These are phyloP conservation scores for Maccullochella peelii DNA, from an alignment of 2,113 vertebrate species.

Conservation along the genomic window DNA sequence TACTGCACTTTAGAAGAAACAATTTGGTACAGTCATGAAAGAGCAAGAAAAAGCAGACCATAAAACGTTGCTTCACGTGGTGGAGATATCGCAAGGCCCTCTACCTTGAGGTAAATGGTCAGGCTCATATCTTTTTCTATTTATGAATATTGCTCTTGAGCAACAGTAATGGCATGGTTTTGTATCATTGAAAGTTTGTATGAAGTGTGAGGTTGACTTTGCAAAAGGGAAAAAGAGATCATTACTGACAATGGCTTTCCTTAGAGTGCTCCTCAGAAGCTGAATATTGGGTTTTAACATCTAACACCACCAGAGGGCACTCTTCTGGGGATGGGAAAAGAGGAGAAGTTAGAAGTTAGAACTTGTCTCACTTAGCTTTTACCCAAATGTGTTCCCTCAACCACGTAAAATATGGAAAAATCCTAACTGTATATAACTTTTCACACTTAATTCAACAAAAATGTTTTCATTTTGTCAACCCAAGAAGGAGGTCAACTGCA, in stretches of 20 bases:
- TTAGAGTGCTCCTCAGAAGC: background rate
- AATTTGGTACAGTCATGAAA: constrained; percentile 53
- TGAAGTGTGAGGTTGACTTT: background rate
- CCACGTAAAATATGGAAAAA: background rate
- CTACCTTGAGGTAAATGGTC: constrained; percentile 31
- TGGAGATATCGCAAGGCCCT: constrained; percentile 13
- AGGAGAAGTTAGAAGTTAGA: background rate
- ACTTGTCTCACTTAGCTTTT: background rate
- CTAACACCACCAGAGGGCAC: constrained; percentile 41
- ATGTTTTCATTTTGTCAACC: background rate
- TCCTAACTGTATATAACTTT: background rate
- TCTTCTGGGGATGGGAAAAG: background rate
- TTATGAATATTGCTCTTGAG: constrained; percentile 31
- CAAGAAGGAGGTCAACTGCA: background rate
- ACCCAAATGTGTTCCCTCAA: background rate
- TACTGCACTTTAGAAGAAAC: constrained; percentile 62
- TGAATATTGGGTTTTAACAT: constrained; percentile 29
- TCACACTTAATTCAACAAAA: background rate
- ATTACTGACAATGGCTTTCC: background rate
- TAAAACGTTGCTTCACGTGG: constrained; percentile 27
- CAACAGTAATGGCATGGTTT: constrained; percentile 4
- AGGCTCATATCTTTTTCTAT: constrained; percentile 26
- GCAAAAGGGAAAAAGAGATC: background rate
- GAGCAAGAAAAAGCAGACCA: constrained; percentile 34
- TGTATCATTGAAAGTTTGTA: background rate